phyloP scores from a whole-genome alignment of 1,140 invertebrate species.

The Euwallacea similis region DNA sequence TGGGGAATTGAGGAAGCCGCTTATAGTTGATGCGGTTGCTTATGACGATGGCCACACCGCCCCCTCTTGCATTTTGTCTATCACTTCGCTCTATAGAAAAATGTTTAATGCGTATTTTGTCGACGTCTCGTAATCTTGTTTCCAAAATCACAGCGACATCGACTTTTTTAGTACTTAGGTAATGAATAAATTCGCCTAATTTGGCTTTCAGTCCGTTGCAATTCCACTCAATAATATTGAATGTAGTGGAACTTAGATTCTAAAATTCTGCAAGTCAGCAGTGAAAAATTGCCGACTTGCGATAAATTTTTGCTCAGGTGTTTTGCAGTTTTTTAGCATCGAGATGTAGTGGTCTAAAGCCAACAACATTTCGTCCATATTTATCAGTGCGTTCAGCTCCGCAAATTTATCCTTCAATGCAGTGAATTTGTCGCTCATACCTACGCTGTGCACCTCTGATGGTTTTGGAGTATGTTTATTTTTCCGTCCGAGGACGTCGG shows the following conservation, averaged over 20 bases:
- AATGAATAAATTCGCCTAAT: conserved; percentile 2
- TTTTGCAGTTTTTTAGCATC: neutral
- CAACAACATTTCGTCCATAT: neutral
- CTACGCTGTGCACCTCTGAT: neutral
- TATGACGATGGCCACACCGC: neutral
- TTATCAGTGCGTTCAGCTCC: neutral
- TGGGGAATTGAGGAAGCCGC: neutral
- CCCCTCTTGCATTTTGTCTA: neutral
- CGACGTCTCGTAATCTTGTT: neutral
- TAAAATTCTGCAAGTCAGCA: neutral
- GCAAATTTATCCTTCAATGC: neutral
- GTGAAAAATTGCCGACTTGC: neutral
- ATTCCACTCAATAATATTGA: too few relatives aligned
- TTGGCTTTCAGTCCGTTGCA: neutral
- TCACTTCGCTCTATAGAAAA: neutral
- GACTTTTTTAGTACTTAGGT: neutral
- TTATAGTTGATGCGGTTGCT: neutral
- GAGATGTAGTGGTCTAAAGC: neutral
- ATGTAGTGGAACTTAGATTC: neutral
- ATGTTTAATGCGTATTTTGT: neutral
- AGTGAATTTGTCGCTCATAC: neutral
- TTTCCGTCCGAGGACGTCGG: neutral
- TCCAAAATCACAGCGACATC: neutral
- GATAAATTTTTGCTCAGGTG: neutral
- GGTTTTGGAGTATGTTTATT: neutral